These are phyloP conservation scores for Rhagologus leucostigma DNA, from an alignment of 2,113 vertebrate species.

Conservation along the genomic window DNA sequence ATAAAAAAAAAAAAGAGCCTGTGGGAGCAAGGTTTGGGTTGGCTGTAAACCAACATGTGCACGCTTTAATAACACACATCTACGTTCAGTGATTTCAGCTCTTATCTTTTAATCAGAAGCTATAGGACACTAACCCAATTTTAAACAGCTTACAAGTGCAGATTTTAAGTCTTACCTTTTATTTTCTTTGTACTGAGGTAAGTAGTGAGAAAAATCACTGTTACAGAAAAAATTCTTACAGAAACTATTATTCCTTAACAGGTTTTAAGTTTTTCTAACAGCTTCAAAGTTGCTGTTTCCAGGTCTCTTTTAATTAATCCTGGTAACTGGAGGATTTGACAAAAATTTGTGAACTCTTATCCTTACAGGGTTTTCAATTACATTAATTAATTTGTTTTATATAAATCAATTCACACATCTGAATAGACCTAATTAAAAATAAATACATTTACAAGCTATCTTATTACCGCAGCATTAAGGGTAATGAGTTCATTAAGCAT, in stretches of 20 bases:
- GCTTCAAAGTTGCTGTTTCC: slow-evolving; percentile 46
- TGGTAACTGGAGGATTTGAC: slow-evolving; percentile 46
- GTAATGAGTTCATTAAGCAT: slow-evolving; percentile 45
- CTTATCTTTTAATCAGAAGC: slow-evolving; percentile 67
- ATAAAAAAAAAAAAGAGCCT: background rate
- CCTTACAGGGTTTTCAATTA: slow-evolving; percentile 15
- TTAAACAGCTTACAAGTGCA: slow-evolving; percentile 62
- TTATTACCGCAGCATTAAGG: slow-evolving; percentile 19
- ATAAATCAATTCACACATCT: slow-evolving; percentile 17
- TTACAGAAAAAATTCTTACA: background rate
- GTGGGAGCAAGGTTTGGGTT: slow-evolving; percentile 35
- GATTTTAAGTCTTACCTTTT: slow-evolving; percentile 68
- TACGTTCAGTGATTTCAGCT: slow-evolving; percentile 58
- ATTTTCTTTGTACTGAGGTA: slow-evolving; percentile 61
- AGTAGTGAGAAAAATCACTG: slow-evolving; percentile 45
- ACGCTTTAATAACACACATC: slow-evolving; percentile 56
- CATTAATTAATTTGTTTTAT: slow-evolving; percentile 45
- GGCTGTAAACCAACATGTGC: slow-evolving; percentile 16
- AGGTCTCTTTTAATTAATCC: slow-evolving; percentile 57
- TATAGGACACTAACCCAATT: slow-evolving; percentile 49
- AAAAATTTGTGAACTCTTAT: slow-evolving; percentile 28
- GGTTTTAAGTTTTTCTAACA: slow-evolving; percentile 51
- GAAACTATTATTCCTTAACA: slow-evolving; percentile 46
- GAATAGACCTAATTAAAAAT: slow-evolving; percentile 47
- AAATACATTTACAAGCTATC: slow-evolving; percentile 50